phyloP scores from a whole-genome alignment of 2,888 invertebrate species.

The Lasioglossum vierecki region DNA sequence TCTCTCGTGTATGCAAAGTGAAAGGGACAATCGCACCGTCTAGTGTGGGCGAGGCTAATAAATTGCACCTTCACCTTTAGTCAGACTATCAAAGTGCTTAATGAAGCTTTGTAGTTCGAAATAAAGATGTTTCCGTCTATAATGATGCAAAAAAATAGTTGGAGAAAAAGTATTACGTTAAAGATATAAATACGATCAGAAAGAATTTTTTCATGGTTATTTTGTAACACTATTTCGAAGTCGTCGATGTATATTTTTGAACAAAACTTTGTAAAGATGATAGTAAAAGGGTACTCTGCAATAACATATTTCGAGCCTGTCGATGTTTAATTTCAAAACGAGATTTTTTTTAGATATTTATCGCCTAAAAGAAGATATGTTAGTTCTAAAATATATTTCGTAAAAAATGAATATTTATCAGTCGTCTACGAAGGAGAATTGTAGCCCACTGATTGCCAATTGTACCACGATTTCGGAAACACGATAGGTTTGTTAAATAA shows the following conservation, averaged over 20 bases:
- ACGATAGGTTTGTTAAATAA: background rate
- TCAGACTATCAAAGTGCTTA: background rate
- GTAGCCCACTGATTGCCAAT: background rate
- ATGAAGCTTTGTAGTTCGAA: background rate
- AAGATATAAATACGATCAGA: background rate
- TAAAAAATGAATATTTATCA: background rate
- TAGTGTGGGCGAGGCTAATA: background rate
- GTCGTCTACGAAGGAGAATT: background rate
- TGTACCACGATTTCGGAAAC: background rate
- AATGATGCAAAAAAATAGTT: background rate
- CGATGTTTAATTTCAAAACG: background rate
- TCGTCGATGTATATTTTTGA: background rate
- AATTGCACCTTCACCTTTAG: background rate
- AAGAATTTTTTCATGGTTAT: background rate
- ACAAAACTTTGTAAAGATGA: too few species aligned
- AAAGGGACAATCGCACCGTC: background rate
- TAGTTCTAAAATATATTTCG: too few species aligned
- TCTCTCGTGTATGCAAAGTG: background rate
- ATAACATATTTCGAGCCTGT: background rate
- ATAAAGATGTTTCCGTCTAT: background rate
- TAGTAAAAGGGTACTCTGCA: background rate
- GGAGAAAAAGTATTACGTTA: background rate
- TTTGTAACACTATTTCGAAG: background rate
- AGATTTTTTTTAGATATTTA: background rate
- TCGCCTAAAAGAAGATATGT: background rate